Percentiles rank a stretch among this genome's conserved stretches.
phyloP scores from a whole-genome alignment of 2,888 invertebrate genomes.

The Agrotis exclamationis region DNA sequence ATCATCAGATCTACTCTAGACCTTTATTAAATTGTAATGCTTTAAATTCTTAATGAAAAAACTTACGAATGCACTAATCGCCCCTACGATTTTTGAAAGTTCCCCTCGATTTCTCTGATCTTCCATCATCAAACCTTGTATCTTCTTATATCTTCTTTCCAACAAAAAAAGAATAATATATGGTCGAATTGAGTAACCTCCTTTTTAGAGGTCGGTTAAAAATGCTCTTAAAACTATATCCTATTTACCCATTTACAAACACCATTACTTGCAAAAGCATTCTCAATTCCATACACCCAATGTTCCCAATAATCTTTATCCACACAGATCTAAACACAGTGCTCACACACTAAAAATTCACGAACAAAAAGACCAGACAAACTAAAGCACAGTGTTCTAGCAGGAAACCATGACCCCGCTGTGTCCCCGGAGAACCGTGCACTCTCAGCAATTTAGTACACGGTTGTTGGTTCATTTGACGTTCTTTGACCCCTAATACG shows the following conservation, averaged over 20 bases:
- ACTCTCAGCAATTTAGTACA: constrained; percentile 74
- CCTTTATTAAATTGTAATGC: too few relatives aligned
- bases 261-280: neutral
- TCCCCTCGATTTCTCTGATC: too few relatives aligned
- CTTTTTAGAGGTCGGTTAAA: too few relatives aligned
- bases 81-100: too few relatives aligned
- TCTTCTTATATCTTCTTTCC: too few relatives aligned
- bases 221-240: too few relatives aligned
- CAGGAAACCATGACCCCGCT: constrained; percentile 50
- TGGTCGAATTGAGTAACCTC: too few relatives aligned
- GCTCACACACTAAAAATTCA: constrained; percentile 13
- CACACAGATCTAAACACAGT: constrained; percentile 18
- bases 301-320: neutral
- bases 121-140: too few relatives aligned
- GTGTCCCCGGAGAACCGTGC: constrained; percentile 63
- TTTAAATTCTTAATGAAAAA: too few relatives aligned
- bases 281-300: constrained; percentile 9
- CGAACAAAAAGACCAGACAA: constrained; percentile 3
- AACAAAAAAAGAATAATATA: too few relatives aligned
- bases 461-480: constrained; percentile 70
- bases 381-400: constrained; percentile 25
- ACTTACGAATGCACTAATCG: too few relatives aligned
- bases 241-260: neutral
- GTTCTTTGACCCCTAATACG: constrained; percentile 67
- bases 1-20: too few relatives aligned